Percentiles rank a stretch among this genome's conserved stretches.
These are phyloP conservation scores for Helleia helle DNA, from an alignment of 2,888 invertebrate genomes.

Conservation along the genomic window DNA sequence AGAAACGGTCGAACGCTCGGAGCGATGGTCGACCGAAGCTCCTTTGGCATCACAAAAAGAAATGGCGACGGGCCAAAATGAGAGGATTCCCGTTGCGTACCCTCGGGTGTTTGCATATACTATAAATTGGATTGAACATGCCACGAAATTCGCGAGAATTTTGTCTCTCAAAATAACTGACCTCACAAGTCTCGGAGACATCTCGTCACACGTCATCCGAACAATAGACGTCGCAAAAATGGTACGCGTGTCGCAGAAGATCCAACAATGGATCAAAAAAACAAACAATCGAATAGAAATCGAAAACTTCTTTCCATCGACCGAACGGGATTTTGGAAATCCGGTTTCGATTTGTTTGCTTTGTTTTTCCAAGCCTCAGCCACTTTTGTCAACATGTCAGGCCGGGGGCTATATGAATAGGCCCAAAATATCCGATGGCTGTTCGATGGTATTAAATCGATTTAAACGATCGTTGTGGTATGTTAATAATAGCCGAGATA, in stretches of 20 bases:
- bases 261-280: conserved; percentile 63
- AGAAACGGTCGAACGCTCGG: conserved; percentile 44
- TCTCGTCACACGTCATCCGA: conserved; percentile 62
- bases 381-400: conserved; percentile 35
- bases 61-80: conserved; percentile 68
- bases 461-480: too few species aligned
- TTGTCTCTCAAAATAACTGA: conserved; percentile 27
- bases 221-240: conserved; percentile 67
- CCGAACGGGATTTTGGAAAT: conserved; percentile 71
- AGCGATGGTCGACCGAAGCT: conserved; percentile 44
- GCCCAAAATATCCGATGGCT: conserved; percentile 22
- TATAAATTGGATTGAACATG: neutral
- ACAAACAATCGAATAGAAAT: conserved; percentile 72
- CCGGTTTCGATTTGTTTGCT: conserved; percentile 63
- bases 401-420: conserved; percentile 23
- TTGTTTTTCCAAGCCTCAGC: conserved; percentile 40
- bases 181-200: conserved; percentile 31
- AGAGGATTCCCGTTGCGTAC: conserved; percentile 68
- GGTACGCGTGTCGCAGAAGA: conserved; percentile 61
- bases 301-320: conserved; percentile 64
- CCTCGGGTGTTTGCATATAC: conserved; percentile 36
- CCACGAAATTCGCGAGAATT: neutral
- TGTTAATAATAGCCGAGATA: too few species aligned
- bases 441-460: neutral
- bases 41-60: conserved; percentile 61